Conservation (phyloP, 2,888 invertebrate species). For the Chirona hameri region DNA sequence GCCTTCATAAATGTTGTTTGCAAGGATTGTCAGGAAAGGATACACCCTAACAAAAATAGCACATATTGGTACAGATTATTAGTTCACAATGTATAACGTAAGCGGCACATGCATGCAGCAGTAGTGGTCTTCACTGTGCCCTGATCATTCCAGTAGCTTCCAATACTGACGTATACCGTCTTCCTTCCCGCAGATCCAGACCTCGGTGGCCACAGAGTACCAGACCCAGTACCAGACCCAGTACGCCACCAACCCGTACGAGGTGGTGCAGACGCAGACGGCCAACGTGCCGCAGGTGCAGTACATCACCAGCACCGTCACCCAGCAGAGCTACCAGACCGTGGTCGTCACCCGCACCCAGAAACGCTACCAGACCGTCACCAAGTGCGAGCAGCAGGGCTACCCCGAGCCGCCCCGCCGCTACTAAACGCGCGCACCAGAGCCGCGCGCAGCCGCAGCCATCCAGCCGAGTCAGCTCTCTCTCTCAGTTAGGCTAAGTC, state of each 20-base stretch:
- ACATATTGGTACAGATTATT: no score
- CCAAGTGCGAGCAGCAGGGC: slow-evolving; percentile 13
- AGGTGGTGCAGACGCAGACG: slow-evolving; percentile 12
- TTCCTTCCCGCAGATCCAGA: neutral
- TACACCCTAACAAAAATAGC: no score
- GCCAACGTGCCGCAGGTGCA: neutral
- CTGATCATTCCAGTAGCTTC: no score
- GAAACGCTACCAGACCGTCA: slow-evolving; percentile 13
- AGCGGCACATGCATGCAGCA: no score
- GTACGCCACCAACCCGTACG: slow-evolving; percentile 22
- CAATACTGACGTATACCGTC: neutral
- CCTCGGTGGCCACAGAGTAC: slow-evolving; percentile 6
- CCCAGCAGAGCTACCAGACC: neutral
- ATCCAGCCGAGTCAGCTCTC: neutral
- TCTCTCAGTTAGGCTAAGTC: neutral
- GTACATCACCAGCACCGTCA: slow-evolving; percentile 22
- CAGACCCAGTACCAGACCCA: slow-evolving; percentile 25
- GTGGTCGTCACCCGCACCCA: slow-evolving; percentile 1
- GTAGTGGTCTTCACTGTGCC: no score
- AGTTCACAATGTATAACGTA: no score
- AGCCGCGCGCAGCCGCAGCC: neutral
- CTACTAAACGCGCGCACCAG: neutral
- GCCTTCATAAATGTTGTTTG: no score
- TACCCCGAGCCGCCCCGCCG: neutral
- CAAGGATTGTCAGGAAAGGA: no score